Evolutionary conservation across 2,888 invertebrate species (phyloP).

Genomic region (Cosmorhoe ocellata): DNA sequence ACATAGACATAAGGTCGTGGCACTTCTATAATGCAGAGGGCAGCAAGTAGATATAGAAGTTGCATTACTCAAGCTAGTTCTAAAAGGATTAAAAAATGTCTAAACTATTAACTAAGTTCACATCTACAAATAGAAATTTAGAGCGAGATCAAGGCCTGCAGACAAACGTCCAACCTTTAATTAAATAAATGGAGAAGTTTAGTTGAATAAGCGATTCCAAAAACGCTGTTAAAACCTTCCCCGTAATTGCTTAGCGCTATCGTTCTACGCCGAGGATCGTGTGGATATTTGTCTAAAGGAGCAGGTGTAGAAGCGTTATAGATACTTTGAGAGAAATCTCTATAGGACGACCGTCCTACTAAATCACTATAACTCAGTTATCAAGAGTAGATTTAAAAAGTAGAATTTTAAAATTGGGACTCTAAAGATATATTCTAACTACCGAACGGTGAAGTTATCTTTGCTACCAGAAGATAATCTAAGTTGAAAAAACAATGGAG

Average conservation of each 20-base stretch:
- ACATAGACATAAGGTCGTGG: no score
- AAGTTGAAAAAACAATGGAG: constrained; percentile 22
- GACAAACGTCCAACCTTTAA: neutral
- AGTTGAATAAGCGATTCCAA: no score
- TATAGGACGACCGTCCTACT: constrained; percentile 50
- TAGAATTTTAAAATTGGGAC: constrained; percentile 58
- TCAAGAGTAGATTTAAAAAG: constrained; percentile 64
- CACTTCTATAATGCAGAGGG: neutral
- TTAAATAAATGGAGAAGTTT: no score
- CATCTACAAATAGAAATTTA: constrained; percentile 57
- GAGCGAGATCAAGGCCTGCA: constrained; percentile 59
- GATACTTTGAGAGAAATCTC: constrained; percentile 53
- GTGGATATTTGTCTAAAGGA: constrained; percentile 3
- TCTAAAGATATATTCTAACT: constrained; percentile 49
- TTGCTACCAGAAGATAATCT: constrained; percentile 14
- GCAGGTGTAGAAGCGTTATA: constrained; percentile 62
- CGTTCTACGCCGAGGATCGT: neutral
- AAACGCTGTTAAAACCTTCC: no score
- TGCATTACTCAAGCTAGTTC: constrained; percentile 26
- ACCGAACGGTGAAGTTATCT: constrained; percentile 31
- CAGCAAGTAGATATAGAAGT: neutral
- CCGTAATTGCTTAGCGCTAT: neutral
- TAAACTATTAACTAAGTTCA: constrained; percentile 56
- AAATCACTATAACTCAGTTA: constrained; percentile 75
- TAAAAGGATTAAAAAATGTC: constrained; percentile 32